Evolutionary conservation across 2,888 invertebrate genomes (phyloP).

Genomic region (Melieria omissa): DNA sequence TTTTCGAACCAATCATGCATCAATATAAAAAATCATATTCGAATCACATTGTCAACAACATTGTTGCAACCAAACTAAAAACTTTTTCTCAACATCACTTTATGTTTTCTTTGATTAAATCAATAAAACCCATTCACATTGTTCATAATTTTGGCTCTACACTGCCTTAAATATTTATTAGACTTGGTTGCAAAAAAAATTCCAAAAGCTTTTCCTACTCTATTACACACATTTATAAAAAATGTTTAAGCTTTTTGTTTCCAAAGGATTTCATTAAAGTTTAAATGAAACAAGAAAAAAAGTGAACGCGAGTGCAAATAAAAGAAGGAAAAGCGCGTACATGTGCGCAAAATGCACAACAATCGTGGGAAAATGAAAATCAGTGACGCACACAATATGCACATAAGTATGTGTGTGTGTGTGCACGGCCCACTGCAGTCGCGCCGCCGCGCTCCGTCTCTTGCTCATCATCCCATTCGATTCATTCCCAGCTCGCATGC

Average conservation of each 20-base stretch:
- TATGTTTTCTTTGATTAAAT: neutral
- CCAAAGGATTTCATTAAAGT: constrained; percentile 25
- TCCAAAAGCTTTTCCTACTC: too few relatives aligned
- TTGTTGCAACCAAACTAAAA: neutral
- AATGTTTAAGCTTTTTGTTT: neutral
- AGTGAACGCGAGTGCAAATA: neutral
- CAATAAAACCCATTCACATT: too few relatives aligned
- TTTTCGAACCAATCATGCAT: too few relatives aligned
- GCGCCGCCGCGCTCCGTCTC: neutral
- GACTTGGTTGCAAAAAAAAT: too few relatives aligned
- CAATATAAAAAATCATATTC: too few relatives aligned
- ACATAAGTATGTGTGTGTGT: too few relatives aligned
- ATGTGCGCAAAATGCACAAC: constrained; percentile 10
- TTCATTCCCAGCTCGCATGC: too few relatives aligned
- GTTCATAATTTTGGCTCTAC: too few relatives aligned
- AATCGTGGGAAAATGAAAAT: constrained; percentile 22
- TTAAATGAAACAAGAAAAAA: constrained; percentile 14
- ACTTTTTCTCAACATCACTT: neutral
- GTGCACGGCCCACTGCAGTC: neutral
- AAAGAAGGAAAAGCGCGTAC: neutral
- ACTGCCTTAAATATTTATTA: too few relatives aligned
- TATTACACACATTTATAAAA: too few relatives aligned
- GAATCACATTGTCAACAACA: too few relatives aligned
- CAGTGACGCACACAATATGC: constrained; percentile 22
- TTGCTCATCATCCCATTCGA: neutral